phyloP scores from a whole-genome alignment of 1,140 invertebrate genomes.

The Magallana angulata region DNA sequence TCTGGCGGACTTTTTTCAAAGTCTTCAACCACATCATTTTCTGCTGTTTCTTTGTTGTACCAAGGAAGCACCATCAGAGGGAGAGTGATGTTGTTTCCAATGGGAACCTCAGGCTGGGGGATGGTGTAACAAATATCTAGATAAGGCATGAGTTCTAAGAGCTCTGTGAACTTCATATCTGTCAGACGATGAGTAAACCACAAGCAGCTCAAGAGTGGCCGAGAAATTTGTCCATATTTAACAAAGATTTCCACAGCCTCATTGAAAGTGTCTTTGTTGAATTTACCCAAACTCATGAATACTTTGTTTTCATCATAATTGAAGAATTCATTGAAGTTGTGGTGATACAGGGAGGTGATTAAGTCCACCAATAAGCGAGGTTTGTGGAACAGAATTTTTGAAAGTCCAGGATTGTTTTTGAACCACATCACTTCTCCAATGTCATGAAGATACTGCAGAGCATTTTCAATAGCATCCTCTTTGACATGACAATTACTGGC shows the following conservation, averaged over 20 bases:
- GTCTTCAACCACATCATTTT: conserved; percentile 60
- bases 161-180: conserved; percentile 66
- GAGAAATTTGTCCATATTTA: conserved; percentile 72
- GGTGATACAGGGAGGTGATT: conserved; percentile 70
- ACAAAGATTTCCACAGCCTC: conserved; percentile 67
- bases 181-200: conserved; percentile 73
- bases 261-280: conserved; percentile 65
- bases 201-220: conserved; percentile 75
- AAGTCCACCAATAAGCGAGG: conserved; percentile 71
- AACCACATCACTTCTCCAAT: conserved; percentile 77
- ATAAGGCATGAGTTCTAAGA: conserved; percentile 72
- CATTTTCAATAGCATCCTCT: conserved; percentile 69
- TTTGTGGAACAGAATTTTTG: conserved; percentile 73
- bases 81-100: conserved; percentile 58
- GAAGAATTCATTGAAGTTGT: conserved; percentile 73
- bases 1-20: conserved; percentile 63
- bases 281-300: conserved; percentile 73
- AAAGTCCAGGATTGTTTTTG: conserved; percentile 62
- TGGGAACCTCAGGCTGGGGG: conserved; percentile 73
- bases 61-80: conserved; percentile 75
- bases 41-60: conserved; percentile 70
- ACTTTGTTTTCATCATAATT: conserved; percentile 70
- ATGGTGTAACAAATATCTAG: conserved; percentile 74
- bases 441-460: conserved; percentile 72
- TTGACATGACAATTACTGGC: conserved; percentile 64